Conservation (phyloP, 1,140 invertebrate species). For the Adoxophyes honmai region DNA sequence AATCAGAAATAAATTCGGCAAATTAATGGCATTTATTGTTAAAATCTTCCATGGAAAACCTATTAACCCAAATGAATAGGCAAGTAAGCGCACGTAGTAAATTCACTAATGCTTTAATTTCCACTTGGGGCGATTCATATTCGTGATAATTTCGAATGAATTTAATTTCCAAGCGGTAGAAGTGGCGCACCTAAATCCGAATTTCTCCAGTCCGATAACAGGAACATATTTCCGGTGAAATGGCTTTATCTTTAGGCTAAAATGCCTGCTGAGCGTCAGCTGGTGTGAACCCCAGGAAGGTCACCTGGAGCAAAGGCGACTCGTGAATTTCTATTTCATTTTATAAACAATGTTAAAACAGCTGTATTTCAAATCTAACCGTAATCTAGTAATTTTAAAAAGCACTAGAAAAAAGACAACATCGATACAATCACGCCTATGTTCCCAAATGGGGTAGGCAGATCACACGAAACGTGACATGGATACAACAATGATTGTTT, state of each 20-base stretch:
- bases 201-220: not conserved
- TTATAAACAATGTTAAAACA: no score
- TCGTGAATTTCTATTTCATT: no score
- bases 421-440: no score
- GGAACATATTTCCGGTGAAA: slow-evolving; percentile 6
- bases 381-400: no score
- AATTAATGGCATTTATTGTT: no score
- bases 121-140: slow-evolving; percentile 10
- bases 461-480: no score
- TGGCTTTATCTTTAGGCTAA: not conserved
- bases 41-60: not conserved
- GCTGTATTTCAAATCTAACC: no score
- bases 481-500: no score
- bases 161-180: not conserved
- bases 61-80: slow-evolving; percentile 1
- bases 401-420: no score
- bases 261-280: not conserved
- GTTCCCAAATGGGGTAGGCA: no score
- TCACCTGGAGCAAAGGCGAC: no score
- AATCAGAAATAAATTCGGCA: no score
- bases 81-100: not conserved
- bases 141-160: slow-evolving; percentile 5
- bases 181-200: not conserved
- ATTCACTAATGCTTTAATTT: slow-evolving; percentile 11
- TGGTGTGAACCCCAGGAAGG: not conserved